A percentile compares a stretch with the other conserved stretches of the same genome.
Evolutionary conservation across 37 sponge, comb jelly and placozoan genomes (phyloP).

Genomic region (Hormiphora californensis): DNA sequence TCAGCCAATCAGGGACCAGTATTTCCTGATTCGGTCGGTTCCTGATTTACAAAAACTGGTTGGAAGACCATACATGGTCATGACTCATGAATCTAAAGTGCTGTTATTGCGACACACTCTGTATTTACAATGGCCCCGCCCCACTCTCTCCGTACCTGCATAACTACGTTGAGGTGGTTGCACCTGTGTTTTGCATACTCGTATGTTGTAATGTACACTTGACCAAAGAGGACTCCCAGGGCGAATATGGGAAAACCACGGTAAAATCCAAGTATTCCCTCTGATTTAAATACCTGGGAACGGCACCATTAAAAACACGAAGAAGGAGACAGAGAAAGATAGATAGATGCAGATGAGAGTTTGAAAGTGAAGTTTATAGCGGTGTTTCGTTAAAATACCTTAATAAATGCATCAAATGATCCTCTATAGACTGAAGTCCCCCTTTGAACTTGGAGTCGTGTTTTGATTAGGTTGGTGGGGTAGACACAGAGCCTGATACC

Average conservation of each 20-base stretch:
- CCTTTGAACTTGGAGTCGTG: constrained; percentile 83
- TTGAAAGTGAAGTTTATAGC: too few relatives aligned
- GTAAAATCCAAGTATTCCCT: constrained; percentile 84
- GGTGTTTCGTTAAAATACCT: too few relatives aligned
- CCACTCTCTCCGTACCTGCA: too few relatives aligned
- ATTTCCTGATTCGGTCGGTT: too few relatives aligned
- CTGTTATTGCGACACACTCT: not conserved
- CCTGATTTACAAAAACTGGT: too few relatives aligned
- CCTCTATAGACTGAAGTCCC: constrained; percentile 72
- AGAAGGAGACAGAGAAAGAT: too few relatives aligned
- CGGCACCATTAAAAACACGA: too few relatives aligned
- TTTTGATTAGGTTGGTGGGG: constrained; percentile 84
- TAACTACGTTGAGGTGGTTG: constrained; percentile 57
- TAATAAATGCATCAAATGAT: constrained; percentile 76
- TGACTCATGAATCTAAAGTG: too few relatives aligned
- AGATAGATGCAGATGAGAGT: too few relatives aligned
- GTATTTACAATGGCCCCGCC: not conserved
- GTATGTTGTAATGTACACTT: constrained; percentile 87
- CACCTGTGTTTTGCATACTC: constrained; percentile 64
- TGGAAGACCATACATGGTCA: too few relatives aligned
- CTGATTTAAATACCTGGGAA: constrained; percentile 60
- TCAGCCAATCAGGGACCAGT: too few relatives aligned
- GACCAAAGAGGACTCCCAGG: constrained; percentile 74
- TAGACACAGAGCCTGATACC: constrained; percentile 72
- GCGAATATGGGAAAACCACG: constrained; percentile 75